Evolutionary conservation across 2,113 vertebrate species (phyloP), one percentile per base, ranked within the genome.

Genomic region (Colaptes auratus): DNA sequence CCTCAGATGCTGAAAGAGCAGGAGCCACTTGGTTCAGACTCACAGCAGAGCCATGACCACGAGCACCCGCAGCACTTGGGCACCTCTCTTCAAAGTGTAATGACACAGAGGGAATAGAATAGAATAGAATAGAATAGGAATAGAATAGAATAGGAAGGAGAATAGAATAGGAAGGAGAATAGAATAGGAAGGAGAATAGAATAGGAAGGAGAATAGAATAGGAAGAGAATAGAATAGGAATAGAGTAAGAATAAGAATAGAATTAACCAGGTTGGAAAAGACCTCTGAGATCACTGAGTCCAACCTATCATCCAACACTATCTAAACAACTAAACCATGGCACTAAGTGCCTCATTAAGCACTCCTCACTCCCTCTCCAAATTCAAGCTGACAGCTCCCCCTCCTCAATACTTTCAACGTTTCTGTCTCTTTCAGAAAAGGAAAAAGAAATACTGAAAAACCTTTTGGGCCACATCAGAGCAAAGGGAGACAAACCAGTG

Each of bases 401-500:
- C 56, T 64, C 23, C 77, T 74, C 89, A 46, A 35, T 36, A 56
- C 56, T 89, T 87, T 24, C 75, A 82, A 56, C 9, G 27, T 3
- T 61, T 76, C 69, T 25, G 20, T 67, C 93, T 58, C 69, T 72
- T 84, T 35, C 31, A 73, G 70, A 82, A 78, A 90, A 96, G 25
- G 36, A 65, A 95, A 89, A 93, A 66, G 35, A 44, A 89, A 90
- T 31, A 61, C 39, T 31, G 55, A 61, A 64, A 89, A 91, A 58
- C 15, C 48, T 88, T 69, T 36, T 35, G 65, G 48, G 59, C 84
- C 93, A 69, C 52, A 88, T 55, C 82, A 88, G 61, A 94, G 86
- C 58, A 88, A 66, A 82, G 10, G 19, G 61, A 92, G 48, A 96
- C 92, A 96, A 89, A 82, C 36, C 0, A 0, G 46, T 4, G 10